These are phyloP conservation scores for Conus canariensis DNA, from an alignment of 2,888 invertebrate genomes.

Conservation along the genomic window DNA sequence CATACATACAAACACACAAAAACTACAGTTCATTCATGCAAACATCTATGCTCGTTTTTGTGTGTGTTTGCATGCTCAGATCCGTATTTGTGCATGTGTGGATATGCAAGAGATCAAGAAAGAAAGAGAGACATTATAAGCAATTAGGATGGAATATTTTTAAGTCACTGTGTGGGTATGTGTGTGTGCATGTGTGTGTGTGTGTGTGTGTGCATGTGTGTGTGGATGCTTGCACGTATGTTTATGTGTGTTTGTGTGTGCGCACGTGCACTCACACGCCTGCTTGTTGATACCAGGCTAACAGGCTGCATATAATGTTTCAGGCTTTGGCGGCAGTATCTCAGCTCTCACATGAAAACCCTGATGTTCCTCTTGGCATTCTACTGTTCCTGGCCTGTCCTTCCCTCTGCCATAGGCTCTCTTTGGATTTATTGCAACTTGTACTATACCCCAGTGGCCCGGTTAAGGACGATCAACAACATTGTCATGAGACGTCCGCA, in stretches of 20 bases:
- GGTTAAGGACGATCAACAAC: constrained; percentile 6
- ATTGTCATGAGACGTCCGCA: neutral
- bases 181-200: neutral
- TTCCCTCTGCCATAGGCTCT: constrained; percentile 67
- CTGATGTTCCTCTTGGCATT: constrained; percentile 58
- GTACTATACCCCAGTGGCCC: constrained; percentile 61
- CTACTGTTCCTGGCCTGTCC: constrained; percentile 65
- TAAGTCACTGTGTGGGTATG: neutral
- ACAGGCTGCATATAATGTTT: constrained; percentile 24
- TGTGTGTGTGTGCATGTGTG: neutral
- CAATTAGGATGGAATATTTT: too few relatives aligned
- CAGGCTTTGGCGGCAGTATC: constrained; percentile 51
- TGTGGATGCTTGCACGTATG: neutral
- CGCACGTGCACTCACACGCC: too few relatives aligned
- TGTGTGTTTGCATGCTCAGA: too few relatives aligned
- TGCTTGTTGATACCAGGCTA: too few relatives aligned
- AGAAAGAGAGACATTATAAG: too few relatives aligned
- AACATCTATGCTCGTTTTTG: too few relatives aligned
- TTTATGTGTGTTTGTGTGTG: neutral
- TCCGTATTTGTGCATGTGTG: too few relatives aligned
- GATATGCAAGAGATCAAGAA: too few relatives aligned
- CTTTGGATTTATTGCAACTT: constrained; percentile 65
- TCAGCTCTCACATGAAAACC: constrained; percentile 56
- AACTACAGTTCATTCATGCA: too few relatives aligned
- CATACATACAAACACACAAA: too few relatives aligned